phyloP scores from a whole-genome alignment of 2,113 vertebrate species.

The Pseudopipra pipra region DNA sequence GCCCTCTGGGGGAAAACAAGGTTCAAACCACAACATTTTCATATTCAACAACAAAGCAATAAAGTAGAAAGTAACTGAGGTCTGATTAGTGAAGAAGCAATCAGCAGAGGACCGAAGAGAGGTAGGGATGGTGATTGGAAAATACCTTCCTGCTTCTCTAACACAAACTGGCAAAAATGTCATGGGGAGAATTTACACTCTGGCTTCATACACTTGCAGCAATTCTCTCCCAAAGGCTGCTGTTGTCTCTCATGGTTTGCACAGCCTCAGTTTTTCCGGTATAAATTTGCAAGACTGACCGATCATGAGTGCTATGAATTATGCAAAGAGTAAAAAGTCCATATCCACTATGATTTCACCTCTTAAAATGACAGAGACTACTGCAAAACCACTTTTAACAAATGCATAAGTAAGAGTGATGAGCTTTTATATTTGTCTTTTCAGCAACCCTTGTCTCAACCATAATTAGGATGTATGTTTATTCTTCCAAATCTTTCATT shows the following conservation, averaged over 20 bases:
- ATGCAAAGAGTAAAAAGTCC: not conserved
- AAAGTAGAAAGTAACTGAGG: not conserved
- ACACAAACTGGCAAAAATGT: not conserved
- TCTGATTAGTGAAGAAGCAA: not conserved
- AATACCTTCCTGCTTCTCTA: not conserved
- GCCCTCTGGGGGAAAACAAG: too few species aligned
- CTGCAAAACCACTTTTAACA: not conserved
- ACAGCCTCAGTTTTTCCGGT: not conserved
- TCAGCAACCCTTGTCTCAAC: not conserved
- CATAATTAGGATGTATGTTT: not conserved
- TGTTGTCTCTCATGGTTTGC: not conserved
- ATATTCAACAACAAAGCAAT: not conserved
- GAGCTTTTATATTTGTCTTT: conserved; percentile 12
- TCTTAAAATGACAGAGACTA: not conserved
- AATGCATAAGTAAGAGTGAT: not conserved
- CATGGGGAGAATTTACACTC: accelerated
- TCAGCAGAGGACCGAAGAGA: not conserved
- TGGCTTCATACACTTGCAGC: not conserved
- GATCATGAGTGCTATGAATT: not conserved
- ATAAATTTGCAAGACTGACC: not conserved
- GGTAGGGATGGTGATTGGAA: not conserved
- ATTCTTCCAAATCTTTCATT: not conserved
- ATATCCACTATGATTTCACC: not conserved
- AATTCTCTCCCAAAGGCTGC: not conserved
- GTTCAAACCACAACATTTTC: too few species aligned